Evolutionary conservation across 2,113 vertebrate species (phyloP).

Genomic region (Nothoprocta pentlandii): DNA sequence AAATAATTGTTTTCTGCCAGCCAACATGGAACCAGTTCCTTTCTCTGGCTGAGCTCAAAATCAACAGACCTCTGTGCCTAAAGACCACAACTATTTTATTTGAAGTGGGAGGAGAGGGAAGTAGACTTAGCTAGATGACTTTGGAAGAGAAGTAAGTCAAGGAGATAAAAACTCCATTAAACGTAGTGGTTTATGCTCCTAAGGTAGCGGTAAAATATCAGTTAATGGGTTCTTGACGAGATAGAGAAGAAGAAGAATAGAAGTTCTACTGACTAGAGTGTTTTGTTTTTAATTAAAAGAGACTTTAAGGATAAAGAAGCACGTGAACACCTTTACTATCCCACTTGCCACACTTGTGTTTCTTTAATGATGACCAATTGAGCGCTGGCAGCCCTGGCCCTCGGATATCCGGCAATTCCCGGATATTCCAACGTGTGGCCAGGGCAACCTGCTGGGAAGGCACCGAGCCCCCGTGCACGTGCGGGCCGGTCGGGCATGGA

Average conservation of each 20-base stretch:
- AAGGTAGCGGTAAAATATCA: not conserved
- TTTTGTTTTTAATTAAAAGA: not conserved
- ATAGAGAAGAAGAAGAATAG: not conserved
- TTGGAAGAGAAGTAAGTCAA: not conserved
- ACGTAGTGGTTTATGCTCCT: not conserved
- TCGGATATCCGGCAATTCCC: conserved; percentile 21
- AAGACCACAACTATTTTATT: not conserved
- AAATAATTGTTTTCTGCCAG: not conserved
- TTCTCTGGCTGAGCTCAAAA: not conserved
- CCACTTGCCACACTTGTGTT: not conserved
- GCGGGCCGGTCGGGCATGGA: not conserved
- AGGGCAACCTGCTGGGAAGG: conserved; percentile 20
- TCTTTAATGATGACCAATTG: not conserved
- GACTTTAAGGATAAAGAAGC: not conserved
- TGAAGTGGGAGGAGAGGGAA: not conserved
- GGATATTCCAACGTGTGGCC: not conserved
- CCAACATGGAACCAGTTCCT: not conserved
- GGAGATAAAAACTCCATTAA: not conserved
- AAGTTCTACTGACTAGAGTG: not conserved
- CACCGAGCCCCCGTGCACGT: not conserved
- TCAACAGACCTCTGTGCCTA: not conserved
- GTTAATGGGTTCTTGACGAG: not conserved
- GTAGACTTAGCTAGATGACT: not conserved
- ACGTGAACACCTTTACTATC: not conserved
- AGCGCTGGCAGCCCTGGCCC: not conserved